These are phyloP conservation scores for Biston stratarius DNA, from an alignment of 2,888 invertebrate genomes.

Conservation along the genomic window DNA sequence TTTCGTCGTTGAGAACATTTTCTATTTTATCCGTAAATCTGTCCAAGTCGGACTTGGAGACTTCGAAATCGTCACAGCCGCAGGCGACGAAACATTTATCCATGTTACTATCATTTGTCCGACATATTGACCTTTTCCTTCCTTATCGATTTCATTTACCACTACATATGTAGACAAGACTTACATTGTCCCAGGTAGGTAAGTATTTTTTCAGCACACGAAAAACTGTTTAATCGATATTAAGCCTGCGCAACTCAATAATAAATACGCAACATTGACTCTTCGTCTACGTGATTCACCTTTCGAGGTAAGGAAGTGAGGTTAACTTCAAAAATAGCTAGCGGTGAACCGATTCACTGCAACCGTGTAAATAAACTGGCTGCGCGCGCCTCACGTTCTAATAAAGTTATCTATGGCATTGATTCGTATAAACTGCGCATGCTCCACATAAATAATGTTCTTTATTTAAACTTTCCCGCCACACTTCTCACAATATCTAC, in stretches of 20 bases:
- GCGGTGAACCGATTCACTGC: slow-evolving; percentile 60
- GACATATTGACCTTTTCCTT: slow-evolving; percentile 57
- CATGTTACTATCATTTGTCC: slow-evolving; percentile 70
- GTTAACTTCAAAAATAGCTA: slow-evolving; percentile 79
- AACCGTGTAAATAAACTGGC: slow-evolving; percentile 72
- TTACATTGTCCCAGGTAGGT: slow-evolving; percentile 27
- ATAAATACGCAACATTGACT: slow-evolving; percentile 18
- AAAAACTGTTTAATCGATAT: slow-evolving; percentile 27
- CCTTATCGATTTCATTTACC: slow-evolving; percentile 66
- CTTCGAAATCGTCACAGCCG: slow-evolving; percentile 76
- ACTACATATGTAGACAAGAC: slow-evolving; percentile 25
- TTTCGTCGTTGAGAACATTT: slow-evolving; percentile 80
- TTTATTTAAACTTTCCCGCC: slow-evolving; percentile 57
- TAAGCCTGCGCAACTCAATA: slow-evolving; percentile 11
- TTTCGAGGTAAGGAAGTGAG: slow-evolving; percentile 68
- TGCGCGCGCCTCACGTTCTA: slow-evolving; percentile 46
- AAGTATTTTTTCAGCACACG: slow-evolving; percentile 4
- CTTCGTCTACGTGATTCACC: slow-evolving; percentile 61
- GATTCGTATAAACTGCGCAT: slow-evolving; percentile 59
- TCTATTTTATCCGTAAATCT: slow-evolving; percentile 83
- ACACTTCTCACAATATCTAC: slow-evolving; percentile 19
- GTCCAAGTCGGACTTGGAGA: slow-evolving; percentile 81
- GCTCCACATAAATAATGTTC: slow-evolving; percentile 58
- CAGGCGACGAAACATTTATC: slow-evolving; percentile 81
- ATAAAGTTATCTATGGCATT: slow-evolving; percentile 34